Evolutionary conservation across 2,888 invertebrate genomes (phyloP).

Genomic region (Dicranocentrus wangi): DNA sequence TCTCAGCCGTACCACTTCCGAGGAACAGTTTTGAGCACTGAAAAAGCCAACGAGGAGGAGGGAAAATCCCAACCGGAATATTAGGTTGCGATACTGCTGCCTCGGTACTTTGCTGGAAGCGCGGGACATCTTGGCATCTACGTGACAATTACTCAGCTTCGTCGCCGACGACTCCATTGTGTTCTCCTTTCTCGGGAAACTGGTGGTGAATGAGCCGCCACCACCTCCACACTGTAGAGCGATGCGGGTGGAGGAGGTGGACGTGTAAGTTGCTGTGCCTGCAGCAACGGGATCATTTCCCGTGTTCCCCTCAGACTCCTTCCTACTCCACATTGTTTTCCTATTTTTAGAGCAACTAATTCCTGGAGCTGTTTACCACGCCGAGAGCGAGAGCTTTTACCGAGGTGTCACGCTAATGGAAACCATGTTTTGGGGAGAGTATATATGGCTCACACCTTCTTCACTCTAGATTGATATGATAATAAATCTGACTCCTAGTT

Average conservation of each 20-base stretch:
- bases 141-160: conserved; percentile 11
- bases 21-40: conserved; percentile 58
- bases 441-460: too few relatives aligned
- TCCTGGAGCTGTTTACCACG: too few relatives aligned
- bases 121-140: background rate
- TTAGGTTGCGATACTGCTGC: conserved; percentile 3
- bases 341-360: background rate
- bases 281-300: conserved; percentile 37
- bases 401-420: too few relatives aligned
- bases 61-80: conserved; percentile 36
- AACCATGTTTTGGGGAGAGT: too few relatives aligned
- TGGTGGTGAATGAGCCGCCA: background rate
- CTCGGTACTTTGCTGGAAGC: conserved; percentile 6
- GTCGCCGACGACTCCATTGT: too few relatives aligned
- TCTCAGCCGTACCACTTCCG: conserved; percentile 58
- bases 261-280: conserved; percentile 46
- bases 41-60: conserved; percentile 34
- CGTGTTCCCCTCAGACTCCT: background rate
- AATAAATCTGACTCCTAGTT: too few relatives aligned
- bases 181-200: conserved; percentile 5
- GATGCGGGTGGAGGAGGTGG: background rate
- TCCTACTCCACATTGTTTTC: background rate
- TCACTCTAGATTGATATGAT: too few relatives aligned
- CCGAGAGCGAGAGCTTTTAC: too few relatives aligned
- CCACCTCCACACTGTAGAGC: background rate